Conservation (phyloP, 1,140 invertebrate genomes). For the Lasaia peninsularis region DNA sequence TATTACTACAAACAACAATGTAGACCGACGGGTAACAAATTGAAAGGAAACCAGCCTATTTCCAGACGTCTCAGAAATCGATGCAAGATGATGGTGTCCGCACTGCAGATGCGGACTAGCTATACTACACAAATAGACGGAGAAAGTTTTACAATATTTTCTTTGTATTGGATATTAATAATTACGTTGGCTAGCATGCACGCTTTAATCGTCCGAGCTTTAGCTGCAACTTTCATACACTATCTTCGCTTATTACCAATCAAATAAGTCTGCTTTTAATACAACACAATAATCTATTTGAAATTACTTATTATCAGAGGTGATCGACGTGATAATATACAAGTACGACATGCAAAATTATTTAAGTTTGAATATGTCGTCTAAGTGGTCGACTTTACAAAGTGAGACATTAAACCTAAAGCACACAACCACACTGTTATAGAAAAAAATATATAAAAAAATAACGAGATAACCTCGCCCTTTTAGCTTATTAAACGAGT, state of each 20-base stretch:
- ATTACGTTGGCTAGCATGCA: slow-evolving; percentile 8
- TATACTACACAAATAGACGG: slow-evolving; percentile 36
- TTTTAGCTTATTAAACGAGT: no score
- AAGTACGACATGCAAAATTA: no score
- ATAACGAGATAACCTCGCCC: no score
- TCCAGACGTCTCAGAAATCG: slow-evolving; percentile 53
- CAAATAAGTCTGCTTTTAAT: no score
- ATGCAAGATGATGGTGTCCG: slow-evolving; percentile 63
- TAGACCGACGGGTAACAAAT: slow-evolving; percentile 1
- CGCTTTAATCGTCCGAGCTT: slow-evolving; percentile 11
- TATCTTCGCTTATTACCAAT: not conserved
- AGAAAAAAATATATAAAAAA: no score
- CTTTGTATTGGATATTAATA: slow-evolving; percentile 31
- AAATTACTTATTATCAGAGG: no score
- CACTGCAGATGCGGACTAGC: slow-evolving; percentile 66
- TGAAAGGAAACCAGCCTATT: slow-evolving; percentile 30
- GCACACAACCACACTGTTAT: no score
- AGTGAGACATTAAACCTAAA: no score
- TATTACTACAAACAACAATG: not conserved
- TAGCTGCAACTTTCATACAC: slow-evolving; percentile 15
- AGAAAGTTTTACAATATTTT: slow-evolving; percentile 47
- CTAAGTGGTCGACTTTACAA: no score
- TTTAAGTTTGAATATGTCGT: no score
- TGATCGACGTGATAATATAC: no score
- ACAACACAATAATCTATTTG: no score